These are phyloP conservation scores for Pleuronectes platessa DNA, from an alignment of 2,113 vertebrate species.

Conservation along the genomic window DNA sequence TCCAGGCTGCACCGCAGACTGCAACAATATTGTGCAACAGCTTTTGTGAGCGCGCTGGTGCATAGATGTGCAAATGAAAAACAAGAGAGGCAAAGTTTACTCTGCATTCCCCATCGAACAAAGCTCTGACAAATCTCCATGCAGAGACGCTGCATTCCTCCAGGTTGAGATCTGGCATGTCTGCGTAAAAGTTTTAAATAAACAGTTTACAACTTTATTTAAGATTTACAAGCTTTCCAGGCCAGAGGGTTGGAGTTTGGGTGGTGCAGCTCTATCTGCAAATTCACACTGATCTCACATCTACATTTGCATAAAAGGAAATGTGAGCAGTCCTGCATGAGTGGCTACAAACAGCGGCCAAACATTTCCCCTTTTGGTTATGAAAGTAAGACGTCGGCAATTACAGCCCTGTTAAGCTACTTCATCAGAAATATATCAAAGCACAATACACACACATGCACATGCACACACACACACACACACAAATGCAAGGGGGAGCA, in stretches of 20 bases:
- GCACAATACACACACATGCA: slow-evolving; percentile 17
- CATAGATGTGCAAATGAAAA: slow-evolving; percentile 31
- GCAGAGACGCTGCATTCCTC: background rate
- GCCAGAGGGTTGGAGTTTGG: background rate
- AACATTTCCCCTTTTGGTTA: slow-evolving; percentile 22
- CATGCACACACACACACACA: slow-evolving; percentile 4
- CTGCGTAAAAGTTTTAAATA: slow-evolving; percentile 4
- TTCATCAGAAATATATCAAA: slow-evolving; percentile 21
- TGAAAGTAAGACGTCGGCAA: background rate
- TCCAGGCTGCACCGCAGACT: slow-evolving; percentile 40
- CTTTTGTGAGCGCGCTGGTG: slow-evolving; percentile 35
- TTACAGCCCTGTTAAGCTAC: background rate
- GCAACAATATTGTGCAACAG: slow-evolving; percentile 40
- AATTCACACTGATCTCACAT: background rate
- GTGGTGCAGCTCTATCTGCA: background rate
- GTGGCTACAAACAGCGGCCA: slow-evolving; percentile 1
- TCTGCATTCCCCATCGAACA: background rate
- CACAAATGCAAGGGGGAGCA: slow-evolving; percentile 1
- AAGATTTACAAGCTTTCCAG: background rate
- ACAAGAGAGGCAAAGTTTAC: slow-evolving; percentile 7
- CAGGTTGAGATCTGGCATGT: background rate
- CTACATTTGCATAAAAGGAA: slow-evolving; percentile 5
- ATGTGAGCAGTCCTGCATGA: background rate
- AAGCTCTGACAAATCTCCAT: background rate
- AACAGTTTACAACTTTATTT: slow-evolving; percentile 8